These are phyloP conservation scores for Entomyzon cyanotis DNA, from an alignment of 2,113 vertebrate species.

Conservation along the genomic window DNA sequence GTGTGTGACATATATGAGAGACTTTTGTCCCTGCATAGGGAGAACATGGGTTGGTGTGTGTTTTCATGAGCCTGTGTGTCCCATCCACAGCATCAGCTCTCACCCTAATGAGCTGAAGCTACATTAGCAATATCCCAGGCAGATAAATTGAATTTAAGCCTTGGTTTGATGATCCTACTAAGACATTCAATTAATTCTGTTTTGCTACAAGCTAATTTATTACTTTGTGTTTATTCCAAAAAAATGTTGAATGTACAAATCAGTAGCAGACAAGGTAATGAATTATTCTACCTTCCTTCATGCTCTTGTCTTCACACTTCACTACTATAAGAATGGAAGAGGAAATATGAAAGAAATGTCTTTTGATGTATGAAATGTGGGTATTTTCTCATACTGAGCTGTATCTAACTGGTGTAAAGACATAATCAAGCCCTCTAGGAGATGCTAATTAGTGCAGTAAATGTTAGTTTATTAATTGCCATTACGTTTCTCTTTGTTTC, in stretches of 20 bases:
- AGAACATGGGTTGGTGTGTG: not conserved
- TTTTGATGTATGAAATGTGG: constrained; percentile 74
- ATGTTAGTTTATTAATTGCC: constrained; percentile 75
- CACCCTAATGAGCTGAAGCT: constrained; percentile 72
- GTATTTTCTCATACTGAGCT: constrained; percentile 73
- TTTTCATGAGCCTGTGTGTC: not conserved
- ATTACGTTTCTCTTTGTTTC: constrained; percentile 68
- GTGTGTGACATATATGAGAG: not conserved
- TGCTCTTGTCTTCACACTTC: constrained; percentile 58
- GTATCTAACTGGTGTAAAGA: constrained; percentile 70
- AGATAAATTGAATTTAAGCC: constrained; percentile 75
- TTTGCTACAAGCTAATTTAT: constrained; percentile 82
- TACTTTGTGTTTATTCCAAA: constrained; percentile 73
- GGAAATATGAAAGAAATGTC: constrained; percentile 66
- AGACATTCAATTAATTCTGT: constrained; percentile 81
- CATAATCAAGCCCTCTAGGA: constrained; percentile 70
- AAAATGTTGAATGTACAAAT: constrained; percentile 73
- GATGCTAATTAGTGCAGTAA: constrained; percentile 74
- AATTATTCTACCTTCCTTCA: constrained; percentile 74
- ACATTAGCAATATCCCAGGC: constrained; percentile 69
- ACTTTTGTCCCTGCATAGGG: not conserved
- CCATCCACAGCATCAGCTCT: constrained; percentile 34
- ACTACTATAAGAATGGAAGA: constrained; percentile 51
- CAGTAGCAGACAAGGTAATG: constrained; percentile 78
- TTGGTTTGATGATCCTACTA: constrained; percentile 76